Evolutionary conservation across 2,888 invertebrate species (phyloP).

Genomic region (Vesta saturnalis): DNA sequence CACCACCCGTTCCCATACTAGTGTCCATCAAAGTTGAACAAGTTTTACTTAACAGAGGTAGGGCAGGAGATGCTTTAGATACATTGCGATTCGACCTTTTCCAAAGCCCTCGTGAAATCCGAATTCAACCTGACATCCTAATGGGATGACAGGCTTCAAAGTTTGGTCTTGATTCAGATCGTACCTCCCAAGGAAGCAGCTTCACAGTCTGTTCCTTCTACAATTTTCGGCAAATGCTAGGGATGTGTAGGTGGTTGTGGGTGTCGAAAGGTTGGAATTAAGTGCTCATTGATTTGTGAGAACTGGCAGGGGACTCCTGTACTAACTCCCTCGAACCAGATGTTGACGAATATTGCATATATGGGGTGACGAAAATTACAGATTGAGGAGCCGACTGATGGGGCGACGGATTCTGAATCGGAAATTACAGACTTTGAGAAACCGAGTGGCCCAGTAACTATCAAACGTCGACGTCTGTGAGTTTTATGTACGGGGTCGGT

Average conservation of each 20-base stretch:
- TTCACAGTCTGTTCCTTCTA: no score
- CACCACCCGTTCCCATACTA: no score
- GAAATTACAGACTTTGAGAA: not conserved
- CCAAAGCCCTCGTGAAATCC: not conserved
- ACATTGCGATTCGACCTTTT: not conserved
- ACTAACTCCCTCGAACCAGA: not conserved
- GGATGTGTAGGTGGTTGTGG: no score
- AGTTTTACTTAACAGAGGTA: no score
- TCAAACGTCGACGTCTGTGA: not conserved
- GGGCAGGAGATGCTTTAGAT: not conserved
- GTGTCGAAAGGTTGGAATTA: no score
- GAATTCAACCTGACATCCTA: not conserved
- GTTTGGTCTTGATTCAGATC: not conserved
- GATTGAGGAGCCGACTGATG: no score
- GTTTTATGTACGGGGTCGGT: not conserved
- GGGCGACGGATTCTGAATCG: no score
- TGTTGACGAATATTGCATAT: not conserved
- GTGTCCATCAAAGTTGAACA: no score
- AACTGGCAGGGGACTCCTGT: not conserved
- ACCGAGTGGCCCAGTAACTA: not conserved
- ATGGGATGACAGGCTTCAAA: not conserved
- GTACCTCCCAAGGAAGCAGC: not conserved
- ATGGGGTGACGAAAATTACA: not conserved
- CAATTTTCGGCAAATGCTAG: not conserved
- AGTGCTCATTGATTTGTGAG: no score